Percentiles rank a stretch among this genome's conserved stretches.
phyloP scores from a whole-genome alignment of 2,113 vertebrate genomes.

The Motacilla tschutschensis region DNA sequence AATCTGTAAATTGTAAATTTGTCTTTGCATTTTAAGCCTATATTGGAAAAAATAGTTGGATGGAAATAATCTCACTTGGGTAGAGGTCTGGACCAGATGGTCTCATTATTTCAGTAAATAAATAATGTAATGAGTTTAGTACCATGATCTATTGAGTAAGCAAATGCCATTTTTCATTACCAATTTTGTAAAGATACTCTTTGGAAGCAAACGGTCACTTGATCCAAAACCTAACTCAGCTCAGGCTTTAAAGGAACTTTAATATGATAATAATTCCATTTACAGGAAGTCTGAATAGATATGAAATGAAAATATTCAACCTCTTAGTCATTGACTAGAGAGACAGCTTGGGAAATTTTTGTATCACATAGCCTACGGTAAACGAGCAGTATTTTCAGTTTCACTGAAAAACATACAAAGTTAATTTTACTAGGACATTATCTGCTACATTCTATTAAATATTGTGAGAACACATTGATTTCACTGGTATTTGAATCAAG shows the following conservation, averaged over 20 bases:
- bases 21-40: background rate
- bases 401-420: background rate
- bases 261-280: background rate
- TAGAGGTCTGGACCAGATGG: slow-evolving; percentile 38
- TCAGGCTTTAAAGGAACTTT: background rate
- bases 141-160: slow-evolving; percentile 34
- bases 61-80: slow-evolving; percentile 13
- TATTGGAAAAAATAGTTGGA: background rate
- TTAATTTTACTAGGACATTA: background rate
- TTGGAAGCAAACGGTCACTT: slow-evolving; percentile 20
- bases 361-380: accelerated
- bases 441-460: background rate
- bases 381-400: background rate
- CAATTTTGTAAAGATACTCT: slow-evolving; percentile 31
- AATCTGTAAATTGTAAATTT: too few species aligned
- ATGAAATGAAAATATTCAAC: background rate
- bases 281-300: background rate
- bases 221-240: background rate
- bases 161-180: slow-evolving; percentile 52
- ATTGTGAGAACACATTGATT: background rate
- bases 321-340: background rate
- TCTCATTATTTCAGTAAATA: slow-evolving; percentile 45
- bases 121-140: slow-evolving; percentile 39
- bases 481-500: background rate
- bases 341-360: background rate